These are phyloP conservation scores for Laticauda laticaudata DNA, from an alignment of 2,113 vertebrate species.

Conservation along the genomic window DNA sequence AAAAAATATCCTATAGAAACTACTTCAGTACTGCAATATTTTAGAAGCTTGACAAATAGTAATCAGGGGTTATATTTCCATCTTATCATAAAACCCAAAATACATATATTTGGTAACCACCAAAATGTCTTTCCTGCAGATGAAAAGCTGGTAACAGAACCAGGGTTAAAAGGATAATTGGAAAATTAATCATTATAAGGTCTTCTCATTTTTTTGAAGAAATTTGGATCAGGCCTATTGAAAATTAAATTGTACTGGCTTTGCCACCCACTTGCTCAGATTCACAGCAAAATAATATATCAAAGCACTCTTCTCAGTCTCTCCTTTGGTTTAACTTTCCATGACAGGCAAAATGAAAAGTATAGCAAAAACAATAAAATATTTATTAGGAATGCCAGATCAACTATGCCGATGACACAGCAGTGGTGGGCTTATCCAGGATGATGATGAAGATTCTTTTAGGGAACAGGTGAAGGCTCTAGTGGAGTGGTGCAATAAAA, in stretches of 20 bases:
- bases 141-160: not conserved
- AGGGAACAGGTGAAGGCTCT: too few species aligned
- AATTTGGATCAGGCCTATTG: slow-evolving; percentile 11
- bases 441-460: too few species aligned
- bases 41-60: not conserved
- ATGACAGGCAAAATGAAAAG: not conserved
- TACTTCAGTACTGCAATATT: not conserved
- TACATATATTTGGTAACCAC: not conserved
- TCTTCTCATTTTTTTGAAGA: slow-evolving; percentile 13
- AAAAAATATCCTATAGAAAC: not conserved
- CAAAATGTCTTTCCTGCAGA: not conserved
- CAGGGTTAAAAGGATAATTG: not conserved
- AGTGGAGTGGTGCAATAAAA: too few species aligned
- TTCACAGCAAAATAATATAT: not conserved
- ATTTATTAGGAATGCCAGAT: not conserved
- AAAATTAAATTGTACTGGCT: not conserved
- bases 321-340: not conserved
- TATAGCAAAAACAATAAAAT: not conserved
- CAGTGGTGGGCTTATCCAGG: too few species aligned
- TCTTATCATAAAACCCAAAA: not conserved
- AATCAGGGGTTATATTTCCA: not conserved
- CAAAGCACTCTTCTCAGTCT: not conserved
- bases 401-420: not conserved
- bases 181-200: not conserved
- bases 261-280: not conserved